A percentile compares a stretch with the other conserved stretches of the same genome.
phyloP scores from a whole-genome alignment of 2,113 vertebrate genomes.

The Dicaeum eximium region DNA sequence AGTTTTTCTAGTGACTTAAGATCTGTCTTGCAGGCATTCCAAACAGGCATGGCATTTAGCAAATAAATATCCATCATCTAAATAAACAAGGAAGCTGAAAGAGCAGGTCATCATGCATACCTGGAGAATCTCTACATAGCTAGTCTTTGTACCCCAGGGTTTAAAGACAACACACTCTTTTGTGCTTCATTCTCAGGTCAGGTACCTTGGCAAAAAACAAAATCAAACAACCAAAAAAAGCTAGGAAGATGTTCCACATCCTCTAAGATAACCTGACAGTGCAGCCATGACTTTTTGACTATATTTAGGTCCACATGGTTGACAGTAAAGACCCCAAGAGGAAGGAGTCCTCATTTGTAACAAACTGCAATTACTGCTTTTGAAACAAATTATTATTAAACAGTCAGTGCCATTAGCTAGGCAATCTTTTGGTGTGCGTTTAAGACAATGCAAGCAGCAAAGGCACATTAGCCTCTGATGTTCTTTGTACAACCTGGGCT shows the following conservation, averaged over 20 bases:
- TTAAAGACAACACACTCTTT: background rate
- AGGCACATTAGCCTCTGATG: background rate
- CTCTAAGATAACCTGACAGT: background rate
- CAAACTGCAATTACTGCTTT: background rate
- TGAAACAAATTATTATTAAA: background rate
- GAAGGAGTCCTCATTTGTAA: background rate
- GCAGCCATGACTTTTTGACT: background rate
- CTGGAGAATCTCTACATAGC: background rate
- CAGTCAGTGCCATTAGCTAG: background rate
- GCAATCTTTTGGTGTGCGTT: background rate
- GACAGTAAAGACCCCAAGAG: background rate
- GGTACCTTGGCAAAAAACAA: background rate
- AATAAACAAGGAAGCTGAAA: background rate
- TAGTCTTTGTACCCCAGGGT: background rate
- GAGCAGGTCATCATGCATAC: rapidly evolving
- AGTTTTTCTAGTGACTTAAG: background rate
- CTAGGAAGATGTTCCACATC: background rate
- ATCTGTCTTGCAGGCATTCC: background rate
- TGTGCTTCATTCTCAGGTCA: background rate
- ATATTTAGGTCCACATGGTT: background rate
- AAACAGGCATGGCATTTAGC: background rate
- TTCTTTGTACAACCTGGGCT: background rate
- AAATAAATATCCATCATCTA: background rate
- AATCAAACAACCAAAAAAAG: background rate
- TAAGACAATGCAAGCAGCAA: background rate